A percentile compares a stretch with the other conserved stretches of the same genome.
phyloP scores from a whole-genome alignment of 1,140 invertebrate genomes.

The Tetramorium alpestre region DNA sequence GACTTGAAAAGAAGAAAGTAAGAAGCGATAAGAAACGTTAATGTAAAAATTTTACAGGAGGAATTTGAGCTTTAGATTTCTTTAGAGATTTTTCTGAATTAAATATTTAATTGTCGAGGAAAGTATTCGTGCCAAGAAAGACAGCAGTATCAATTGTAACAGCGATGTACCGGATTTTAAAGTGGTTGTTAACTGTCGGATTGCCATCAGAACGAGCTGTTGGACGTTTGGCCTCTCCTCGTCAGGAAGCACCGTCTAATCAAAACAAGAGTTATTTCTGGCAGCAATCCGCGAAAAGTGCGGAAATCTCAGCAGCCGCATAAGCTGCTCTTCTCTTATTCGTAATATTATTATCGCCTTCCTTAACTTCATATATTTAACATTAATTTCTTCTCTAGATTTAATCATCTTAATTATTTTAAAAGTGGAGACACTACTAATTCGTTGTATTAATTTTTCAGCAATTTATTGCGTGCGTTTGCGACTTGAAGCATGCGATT shows the following conservation, averaged over 20 bases:
- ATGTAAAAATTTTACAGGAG: not conserved
- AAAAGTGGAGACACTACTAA: not conserved
- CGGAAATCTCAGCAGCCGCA: not conserved
- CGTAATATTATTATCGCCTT: not conserved
- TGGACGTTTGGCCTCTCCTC: not conserved
- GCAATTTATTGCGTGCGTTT: not conserved
- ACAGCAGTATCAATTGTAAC: slow-evolving; percentile 11
- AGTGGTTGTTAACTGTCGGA: not conserved
- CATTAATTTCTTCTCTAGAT: not conserved
- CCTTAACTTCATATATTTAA: not conserved
- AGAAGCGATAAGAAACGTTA: not conserved
- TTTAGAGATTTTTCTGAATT: not conserved
- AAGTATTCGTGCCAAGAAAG: not conserved
- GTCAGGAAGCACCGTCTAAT: slow-evolving; percentile 38
- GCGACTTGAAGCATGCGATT: slow-evolving; percentile 28
- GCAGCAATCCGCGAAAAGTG: slow-evolving; percentile 42
- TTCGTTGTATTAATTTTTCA: not conserved
- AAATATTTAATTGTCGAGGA: not conserved
- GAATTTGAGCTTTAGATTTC: not conserved
- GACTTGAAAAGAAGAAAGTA: not conserved
- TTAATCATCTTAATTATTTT: not conserved
- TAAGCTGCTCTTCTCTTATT: slow-evolving; percentile 7
- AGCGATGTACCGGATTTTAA: slow-evolving; percentile 7
- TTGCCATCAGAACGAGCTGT: slow-evolving; percentile 24
- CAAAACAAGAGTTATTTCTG: slow-evolving; percentile 59